phyloP scores from a whole-genome alignment of 2,888 invertebrate species.

The Nezara viridula region DNA sequence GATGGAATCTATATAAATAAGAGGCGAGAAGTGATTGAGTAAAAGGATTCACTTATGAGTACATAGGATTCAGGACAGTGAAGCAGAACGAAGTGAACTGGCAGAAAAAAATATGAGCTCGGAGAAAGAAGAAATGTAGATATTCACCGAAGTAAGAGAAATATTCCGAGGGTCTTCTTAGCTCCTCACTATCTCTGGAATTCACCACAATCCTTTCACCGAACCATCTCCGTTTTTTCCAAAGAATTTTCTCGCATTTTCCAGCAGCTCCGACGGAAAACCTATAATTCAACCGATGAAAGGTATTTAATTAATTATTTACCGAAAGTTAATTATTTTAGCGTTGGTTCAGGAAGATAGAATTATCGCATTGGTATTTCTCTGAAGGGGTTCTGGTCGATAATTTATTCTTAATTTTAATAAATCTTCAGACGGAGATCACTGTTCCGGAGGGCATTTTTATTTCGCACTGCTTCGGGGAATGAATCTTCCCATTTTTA shows the following conservation, averaged over 20 bases:
- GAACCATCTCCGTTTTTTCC: not conserved
- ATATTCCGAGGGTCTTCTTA: not conserved
- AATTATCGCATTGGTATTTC: not conserved
- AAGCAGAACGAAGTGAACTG: not conserved
- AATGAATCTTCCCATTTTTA: too few species aligned
- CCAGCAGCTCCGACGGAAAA: not conserved
- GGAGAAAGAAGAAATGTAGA: conserved; percentile 11
- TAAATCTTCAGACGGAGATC: not conserved
- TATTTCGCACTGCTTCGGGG: too few species aligned
- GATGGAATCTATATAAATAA: too few species aligned
- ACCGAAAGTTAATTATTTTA: not conserved
- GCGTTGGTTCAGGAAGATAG: not conserved
- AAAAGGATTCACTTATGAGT: not conserved
- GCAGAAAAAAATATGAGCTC: not conserved
- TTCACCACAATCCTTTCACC: conserved; percentile 11
- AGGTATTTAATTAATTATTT: not conserved
- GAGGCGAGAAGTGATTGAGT: too few species aligned
- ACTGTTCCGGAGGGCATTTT: not conserved
- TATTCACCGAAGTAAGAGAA: not conserved
- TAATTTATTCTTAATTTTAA: not conserved
- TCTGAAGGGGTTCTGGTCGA: not conserved
- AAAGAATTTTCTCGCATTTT: not conserved
- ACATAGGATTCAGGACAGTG: not conserved
- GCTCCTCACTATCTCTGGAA: not conserved
- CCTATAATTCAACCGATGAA: not conserved